Base-by-base conservation (phyloP, 2,797 vertebrate genomes). In the Botia almorhae region DNA sequence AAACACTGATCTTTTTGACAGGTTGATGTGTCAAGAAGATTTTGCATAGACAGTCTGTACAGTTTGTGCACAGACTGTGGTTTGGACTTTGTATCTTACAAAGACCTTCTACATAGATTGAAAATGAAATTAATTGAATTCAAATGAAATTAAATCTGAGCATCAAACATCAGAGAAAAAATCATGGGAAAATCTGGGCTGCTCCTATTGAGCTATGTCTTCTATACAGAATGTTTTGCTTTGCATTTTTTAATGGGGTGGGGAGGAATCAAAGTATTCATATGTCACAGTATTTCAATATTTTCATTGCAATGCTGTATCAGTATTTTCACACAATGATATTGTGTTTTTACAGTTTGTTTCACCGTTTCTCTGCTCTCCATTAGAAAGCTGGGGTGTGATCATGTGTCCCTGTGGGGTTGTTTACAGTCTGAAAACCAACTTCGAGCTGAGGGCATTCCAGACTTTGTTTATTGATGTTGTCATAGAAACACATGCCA, bases 161-260 rank as follows among this genome's bases (percentile, higher is more conserved):
- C 23, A 36, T 33, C 33, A 33, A 36, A 51, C 46, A 2, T 76
- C 33, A 53, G 17, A 10, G 53, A 53, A 46, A 69, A 14, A 33
- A 69, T 2, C 60, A 60, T 70, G 23, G 69, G 67, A 78, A 60
- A 65, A 70, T 78, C 55, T 78, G 76, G 51, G 53, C 65, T 36
- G 26, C 65, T 19, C 43, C 65, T 26, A 65, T 26, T 78, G 8
- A 56, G 55, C 55, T 21, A 4, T 13, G 4, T 51, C 14, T 51
- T 3, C 14, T 12, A 14, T 16, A 51, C 14, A 51, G 0, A 51
- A 14, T 51, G 48, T 51, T 51, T 51, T 51, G 55, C 55, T 21
- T 56, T 53, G 23, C 23, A 26, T 17, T 56, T 56, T 2, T 55
- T 55, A 19, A 55, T n/a, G 11, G 43, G 7, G 10, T 26, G 23